Conservation (phyloP, 2,888 invertebrate genomes). For the Hypercompe scribonia region DNA sequence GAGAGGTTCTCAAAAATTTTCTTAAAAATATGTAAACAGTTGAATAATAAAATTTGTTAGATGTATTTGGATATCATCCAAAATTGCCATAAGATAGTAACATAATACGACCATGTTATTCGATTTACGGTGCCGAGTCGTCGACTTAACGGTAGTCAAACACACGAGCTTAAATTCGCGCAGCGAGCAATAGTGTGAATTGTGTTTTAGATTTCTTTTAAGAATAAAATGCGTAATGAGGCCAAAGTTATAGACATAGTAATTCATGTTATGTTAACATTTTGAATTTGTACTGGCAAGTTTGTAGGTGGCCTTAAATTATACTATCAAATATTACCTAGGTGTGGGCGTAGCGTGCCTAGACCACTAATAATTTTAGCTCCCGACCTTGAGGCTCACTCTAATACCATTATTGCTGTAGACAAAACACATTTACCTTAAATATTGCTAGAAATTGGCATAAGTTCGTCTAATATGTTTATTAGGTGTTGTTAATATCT, state of each 20-base stretch:
- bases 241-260: no score
- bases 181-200: no score
- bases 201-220: no score
- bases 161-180: no score
- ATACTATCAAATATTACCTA: slow-evolving; percentile 32
- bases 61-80: background rate
- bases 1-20: background rate
- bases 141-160: no score
- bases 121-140: no score
- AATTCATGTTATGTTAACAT: no score
- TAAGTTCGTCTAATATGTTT: background rate
- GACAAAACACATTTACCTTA: slow-evolving; percentile 20
- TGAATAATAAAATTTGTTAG: background rate
- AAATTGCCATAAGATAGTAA: background rate
- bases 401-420: slow-evolving; percentile 37
- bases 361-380: slow-evolving; percentile 38
- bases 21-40: background rate
- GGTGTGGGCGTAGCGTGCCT: slow-evolving; percentile 51
- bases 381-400: slow-evolving; percentile 44
- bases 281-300: slow-evolving; percentile 22
- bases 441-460: background rate
- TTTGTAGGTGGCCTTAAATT: slow-evolving; percentile 19
- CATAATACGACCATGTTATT: background rate
- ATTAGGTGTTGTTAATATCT: background rate
- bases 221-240: no score